phyloP scores from a whole-genome alignment of 2,888 invertebrate genomes.

The Tuberolachnus salignus region DNA sequence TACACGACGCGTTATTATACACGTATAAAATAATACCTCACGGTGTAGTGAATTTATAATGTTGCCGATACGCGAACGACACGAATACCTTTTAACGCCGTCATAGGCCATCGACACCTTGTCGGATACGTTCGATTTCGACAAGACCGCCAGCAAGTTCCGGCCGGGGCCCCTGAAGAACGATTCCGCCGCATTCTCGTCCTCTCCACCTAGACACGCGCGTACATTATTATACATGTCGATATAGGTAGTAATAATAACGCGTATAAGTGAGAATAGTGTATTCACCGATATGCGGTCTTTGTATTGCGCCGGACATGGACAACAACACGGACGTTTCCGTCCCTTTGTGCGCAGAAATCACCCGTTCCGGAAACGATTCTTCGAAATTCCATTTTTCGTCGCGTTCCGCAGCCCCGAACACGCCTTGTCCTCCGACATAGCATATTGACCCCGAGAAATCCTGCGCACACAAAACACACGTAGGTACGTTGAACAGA shows the following conservation, averaged over 20 bases:
- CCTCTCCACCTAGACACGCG: conserved; percentile 33
- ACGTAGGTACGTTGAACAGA: not conserved
- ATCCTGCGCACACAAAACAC: no score
- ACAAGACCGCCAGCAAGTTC: conserved; percentile 48
- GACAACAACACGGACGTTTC: conserved; percentile 51
- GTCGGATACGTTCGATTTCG: conserved; percentile 53
- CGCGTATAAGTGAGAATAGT: not conserved
- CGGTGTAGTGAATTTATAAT: not conserved
- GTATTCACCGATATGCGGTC: conserved; percentile 46
- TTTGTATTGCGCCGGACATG: conserved; percentile 48
- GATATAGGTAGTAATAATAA: not conserved
- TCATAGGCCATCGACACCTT: conserved; percentile 53
- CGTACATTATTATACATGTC: not conserved
- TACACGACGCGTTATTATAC: conserved; percentile 3
- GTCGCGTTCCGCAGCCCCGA: not conserved
- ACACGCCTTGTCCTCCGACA: not conserved
- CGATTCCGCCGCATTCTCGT: conserved; percentile 44
- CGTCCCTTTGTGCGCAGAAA: conserved; percentile 40
- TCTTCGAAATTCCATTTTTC: conserved; percentile 47
- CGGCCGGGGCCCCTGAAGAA: conserved; percentile 52
- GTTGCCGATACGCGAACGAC: not conserved
- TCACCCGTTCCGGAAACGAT: conserved; percentile 25
- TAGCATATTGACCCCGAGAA: conserved; percentile 3
- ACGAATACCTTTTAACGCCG: conserved; percentile 43
- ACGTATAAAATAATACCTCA: not conserved